Conservation (phyloP, 2,888 invertebrate species). For the Pycnomerus fuliginosus region DNA sequence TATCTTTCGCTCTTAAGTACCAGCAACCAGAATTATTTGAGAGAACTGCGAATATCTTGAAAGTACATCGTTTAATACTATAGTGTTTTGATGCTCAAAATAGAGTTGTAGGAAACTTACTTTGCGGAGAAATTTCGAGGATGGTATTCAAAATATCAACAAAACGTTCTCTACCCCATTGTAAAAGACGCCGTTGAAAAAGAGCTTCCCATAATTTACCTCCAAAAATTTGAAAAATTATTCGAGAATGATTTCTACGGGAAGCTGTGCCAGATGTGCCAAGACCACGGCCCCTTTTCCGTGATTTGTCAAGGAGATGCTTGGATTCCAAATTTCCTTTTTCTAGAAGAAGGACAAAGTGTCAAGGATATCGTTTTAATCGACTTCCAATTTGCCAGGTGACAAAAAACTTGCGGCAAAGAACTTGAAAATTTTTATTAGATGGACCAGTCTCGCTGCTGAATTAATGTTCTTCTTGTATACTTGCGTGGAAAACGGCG, state of each 20-base stretch:
- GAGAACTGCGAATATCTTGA: constrained; percentile 25
- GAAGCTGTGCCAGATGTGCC: constrained; percentile 24
- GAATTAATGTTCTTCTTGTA: constrained; percentile 64
- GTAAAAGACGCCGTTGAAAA: constrained; percentile 64
- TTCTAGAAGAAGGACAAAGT: constrained; percentile 45
- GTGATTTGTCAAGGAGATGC: constrained; percentile 72
- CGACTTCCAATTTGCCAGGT: constrained; percentile 68
- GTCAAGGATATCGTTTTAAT: constrained; percentile 57
- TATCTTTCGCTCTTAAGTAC: constrained; percentile 52
- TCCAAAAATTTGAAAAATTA: constrained; percentile 28
- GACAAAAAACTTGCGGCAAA: constrained; percentile 4
- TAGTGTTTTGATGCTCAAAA: background rate
- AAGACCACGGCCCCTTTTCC: constrained; percentile 20
- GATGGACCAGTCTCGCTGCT: constrained; percentile 58
- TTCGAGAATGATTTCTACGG: constrained; percentile 31
- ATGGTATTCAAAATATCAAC: constrained; percentile 61
- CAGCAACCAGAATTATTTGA: constrained; percentile 46
- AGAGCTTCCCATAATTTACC: constrained; percentile 51
- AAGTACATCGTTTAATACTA: constrained; percentile 12
- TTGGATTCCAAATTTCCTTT: constrained; percentile 75
- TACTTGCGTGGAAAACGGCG: constrained; percentile 61
- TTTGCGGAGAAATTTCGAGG: constrained; percentile 56
- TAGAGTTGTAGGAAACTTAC: constrained; percentile 56
- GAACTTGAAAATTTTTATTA: constrained; percentile 13
- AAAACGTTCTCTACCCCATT: constrained; percentile 53